Percentiles rank a stretch among this genome's conserved stretches.
Conservation (phyloP, 1,140 invertebrate genomes). For the Hyles vespertilio region DNA sequence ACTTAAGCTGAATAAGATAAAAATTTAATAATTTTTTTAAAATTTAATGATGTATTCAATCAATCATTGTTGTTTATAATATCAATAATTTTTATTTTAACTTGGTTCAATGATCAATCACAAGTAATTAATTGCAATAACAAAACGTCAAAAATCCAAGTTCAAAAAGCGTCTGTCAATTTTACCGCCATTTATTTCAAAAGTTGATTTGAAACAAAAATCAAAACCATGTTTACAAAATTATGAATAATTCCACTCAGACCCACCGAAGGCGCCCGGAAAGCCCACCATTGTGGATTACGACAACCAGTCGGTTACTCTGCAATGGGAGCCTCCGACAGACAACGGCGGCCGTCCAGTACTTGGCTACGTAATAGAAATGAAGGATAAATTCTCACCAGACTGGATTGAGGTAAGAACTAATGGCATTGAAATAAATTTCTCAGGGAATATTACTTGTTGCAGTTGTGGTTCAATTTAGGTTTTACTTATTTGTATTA, state of each 20-base stretch:
- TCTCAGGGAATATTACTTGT: too few relatives aligned
- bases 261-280: slow-evolving; percentile 90
- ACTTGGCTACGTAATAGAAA: slow-evolving; percentile 95
- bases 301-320: slow-evolving; percentile 91
- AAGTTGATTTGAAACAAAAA: too few relatives aligned
- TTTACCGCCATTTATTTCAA: too few relatives aligned
- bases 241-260: slow-evolving; percentile 53
- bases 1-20: background rate
- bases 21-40: slow-evolving; percentile 5
- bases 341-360: slow-evolving; percentile 97
- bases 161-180: too few relatives aligned
- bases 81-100: background rate
- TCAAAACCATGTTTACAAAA: too few relatives aligned
- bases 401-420: slow-evolving; percentile 81
- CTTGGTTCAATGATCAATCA: background rate
- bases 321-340: slow-evolving; percentile 93
- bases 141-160: background rate
- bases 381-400: slow-evolving; percentile 94
- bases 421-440: too few relatives aligned
- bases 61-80: background rate
- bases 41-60: background rate
- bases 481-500: too few relatives aligned
- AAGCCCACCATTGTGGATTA: slow-evolving; percentile 96
- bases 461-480: too few relatives aligned
- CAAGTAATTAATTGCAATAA: background rate